Evolutionary conservation across 2,888 invertebrate genomes (phyloP), one percentile per base, ranked within the genome.

Genomic region (Exephanes ischioxanthus): DNA sequence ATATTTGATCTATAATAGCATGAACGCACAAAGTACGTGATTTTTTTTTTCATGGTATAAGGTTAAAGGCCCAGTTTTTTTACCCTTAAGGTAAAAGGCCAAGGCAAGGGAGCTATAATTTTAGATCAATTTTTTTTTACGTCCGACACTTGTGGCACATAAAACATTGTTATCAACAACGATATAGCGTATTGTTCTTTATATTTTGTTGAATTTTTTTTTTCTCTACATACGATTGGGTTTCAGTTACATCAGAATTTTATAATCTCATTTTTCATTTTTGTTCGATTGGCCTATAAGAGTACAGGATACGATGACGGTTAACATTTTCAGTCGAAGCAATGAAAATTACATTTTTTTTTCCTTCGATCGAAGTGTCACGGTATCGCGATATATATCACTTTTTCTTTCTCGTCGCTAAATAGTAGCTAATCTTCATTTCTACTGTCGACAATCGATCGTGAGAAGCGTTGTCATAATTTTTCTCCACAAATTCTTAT

Each of bases 281-380:
- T 63, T 63, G 30, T 63, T 33, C 37, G 22, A 66, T 80, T 48
- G 55, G 33, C 41, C 66, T 80, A 79, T 33, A 55, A 77, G 45
- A 63, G 70, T 63, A 51, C 33, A 70, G 67, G 30, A 68, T 78
- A 77, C 66, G 73, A 79, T 7, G 37, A 77, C 26, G 80, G n/a
- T 61, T 70, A 84, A 68, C 58, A 61, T 61, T 41, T 22, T 81
- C 77, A 58, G 71, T 80, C 77, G 61, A 80, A 83, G 70, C 72
- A 70, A 82, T 58, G 53, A 83, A 86, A 76, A 53, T 48, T 51
- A 72, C 51, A 37, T 61, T 63, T 83, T 70, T 26, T 45, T 61
- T 83, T 70, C 19, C 66, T 55, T 77, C 55, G 30, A 77, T 78
- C 77, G 55, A 72, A 48, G 41, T 30, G 51, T 76, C 70, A 51